Evolutionary conservation across 2,113 vertebrate genomes (phyloP).

Genomic region (Mixornis gularis): DNA sequence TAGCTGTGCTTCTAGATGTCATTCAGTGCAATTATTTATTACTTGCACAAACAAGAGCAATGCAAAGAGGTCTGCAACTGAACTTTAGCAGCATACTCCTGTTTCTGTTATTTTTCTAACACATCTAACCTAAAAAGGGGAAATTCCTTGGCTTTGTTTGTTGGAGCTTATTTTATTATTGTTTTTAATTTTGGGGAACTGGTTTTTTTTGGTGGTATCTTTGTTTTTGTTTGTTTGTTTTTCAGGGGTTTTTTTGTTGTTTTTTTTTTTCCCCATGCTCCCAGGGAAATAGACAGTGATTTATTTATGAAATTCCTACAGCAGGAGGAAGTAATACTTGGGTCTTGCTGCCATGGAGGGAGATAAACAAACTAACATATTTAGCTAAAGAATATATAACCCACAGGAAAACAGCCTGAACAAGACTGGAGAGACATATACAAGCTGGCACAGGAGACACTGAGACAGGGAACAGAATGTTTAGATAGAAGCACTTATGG

Average conservation of each 20-base stretch:
- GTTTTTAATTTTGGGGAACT: accelerated
- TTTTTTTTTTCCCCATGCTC: not conserved
- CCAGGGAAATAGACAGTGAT: not conserved
- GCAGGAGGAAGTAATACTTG: not conserved
- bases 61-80: not conserved
- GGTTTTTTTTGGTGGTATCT: not conserved
- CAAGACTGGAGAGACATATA: not conserved
- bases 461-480: constrained; percentile 6
- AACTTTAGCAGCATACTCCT: not conserved
- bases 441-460: not conserved
- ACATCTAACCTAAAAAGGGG: not conserved
- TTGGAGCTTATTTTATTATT: not conserved
- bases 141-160: not conserved
- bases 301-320: constrained; percentile 1
- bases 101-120: not conserved
- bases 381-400: not conserved
- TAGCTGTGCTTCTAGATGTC: not conserved
- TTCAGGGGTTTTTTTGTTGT: not conserved
- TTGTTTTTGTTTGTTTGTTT: too few species aligned
- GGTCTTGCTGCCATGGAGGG: not conserved
- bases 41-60: not conserved
- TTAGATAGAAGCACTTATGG: constrained; percentile 8
- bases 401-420: not conserved
- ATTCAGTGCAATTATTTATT: not conserved
- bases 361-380: not conserved